phyloP scores from a whole-genome alignment of 2,797 vertebrate genomes.

The Notolepis coatsorum region DNA sequence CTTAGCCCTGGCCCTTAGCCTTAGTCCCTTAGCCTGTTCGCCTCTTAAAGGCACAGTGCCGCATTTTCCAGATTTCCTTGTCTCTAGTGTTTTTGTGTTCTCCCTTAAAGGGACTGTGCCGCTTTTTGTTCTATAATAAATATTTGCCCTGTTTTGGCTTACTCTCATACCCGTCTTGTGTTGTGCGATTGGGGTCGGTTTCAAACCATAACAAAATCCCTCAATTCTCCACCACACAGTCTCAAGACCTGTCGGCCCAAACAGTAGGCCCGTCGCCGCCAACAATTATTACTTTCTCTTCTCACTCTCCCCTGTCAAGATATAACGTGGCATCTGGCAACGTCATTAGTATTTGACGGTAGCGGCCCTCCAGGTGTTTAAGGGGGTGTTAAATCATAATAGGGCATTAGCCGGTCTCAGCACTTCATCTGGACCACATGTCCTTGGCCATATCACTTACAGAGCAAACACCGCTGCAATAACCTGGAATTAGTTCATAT shows the following conservation, averaged over 20 bases:
- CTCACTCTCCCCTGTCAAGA: slow-evolving; percentile 2
- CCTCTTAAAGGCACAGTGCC: too few relatives aligned
- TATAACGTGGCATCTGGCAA: slow-evolving; percentile 26
- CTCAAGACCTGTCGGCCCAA: slow-evolving; percentile 15
- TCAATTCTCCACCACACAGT: slow-evolving; percentile 21
- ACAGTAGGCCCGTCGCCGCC: slow-evolving; percentile 26
- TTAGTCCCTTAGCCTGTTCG: too few relatives aligned
- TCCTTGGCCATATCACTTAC: slow-evolving; percentile 5
- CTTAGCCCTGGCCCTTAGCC: too few relatives aligned
- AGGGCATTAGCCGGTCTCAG: background rate
- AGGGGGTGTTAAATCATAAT: background rate
- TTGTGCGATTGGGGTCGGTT: too few relatives aligned
- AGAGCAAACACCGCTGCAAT: slow-evolving; percentile 1
- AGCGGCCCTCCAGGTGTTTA: background rate
- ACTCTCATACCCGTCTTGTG: too few relatives aligned
- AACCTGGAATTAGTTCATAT: slow-evolving; percentile 4
- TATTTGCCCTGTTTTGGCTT: too few relatives aligned
- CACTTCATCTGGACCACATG: background rate
- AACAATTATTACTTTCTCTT: slow-evolving; percentile 1
- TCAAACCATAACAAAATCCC: too few relatives aligned
- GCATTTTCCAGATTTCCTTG: too few relatives aligned
- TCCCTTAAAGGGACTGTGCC: too few relatives aligned
- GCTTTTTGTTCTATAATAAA: too few relatives aligned
- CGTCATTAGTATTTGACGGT: slow-evolving; percentile 7
- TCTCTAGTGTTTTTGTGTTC: too few relatives aligned